These are phyloP conservation scores for Homarus gammarus DNA, from an alignment of 2,888 invertebrate species.

Conservation along the genomic window DNA sequence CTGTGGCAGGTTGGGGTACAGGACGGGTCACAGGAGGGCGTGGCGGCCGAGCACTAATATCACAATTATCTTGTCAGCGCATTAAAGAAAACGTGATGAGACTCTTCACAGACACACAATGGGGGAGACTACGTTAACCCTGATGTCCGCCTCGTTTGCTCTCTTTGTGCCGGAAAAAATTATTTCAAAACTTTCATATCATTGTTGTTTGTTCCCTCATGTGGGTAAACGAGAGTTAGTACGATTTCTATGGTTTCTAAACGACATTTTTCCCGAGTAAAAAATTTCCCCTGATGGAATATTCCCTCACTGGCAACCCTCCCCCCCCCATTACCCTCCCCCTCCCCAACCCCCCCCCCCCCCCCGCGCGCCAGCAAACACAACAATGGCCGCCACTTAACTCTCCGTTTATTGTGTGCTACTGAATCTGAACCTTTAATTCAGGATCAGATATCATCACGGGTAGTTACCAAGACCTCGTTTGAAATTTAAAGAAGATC, in stretches of 20 bases:
- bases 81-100: conserved; percentile 53
- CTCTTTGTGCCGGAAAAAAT: conserved; percentile 13
- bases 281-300: not conserved
- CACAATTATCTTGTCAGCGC: conserved; percentile 57
- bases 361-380: not conserved
- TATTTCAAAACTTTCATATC: no score
- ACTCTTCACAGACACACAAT: conserved; percentile 24
- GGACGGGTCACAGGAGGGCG: conserved; percentile 42
- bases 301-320: conserved; percentile 9
- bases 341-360: no score
- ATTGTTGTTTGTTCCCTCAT: no score
- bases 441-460: conserved; percentile 61
- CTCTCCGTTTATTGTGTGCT: conserved; percentile 48
- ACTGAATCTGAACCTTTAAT: conserved; percentile 63
- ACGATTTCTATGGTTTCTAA: not conserved
- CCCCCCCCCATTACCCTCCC: no score
- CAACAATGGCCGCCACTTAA: conserved; percentile 60
- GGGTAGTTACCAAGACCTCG: conserved; percentile 40
- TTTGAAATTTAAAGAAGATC: conserved; percentile 22
- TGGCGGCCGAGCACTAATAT: conserved; percentile 44
- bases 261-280: conserved; percentile 2
- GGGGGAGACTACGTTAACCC: not conserved
- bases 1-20: conserved; percentile 16
- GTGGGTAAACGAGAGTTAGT: conserved; percentile 7
- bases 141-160: no score